phyloP scores from a whole-genome alignment of 1,140 invertebrate genomes.

The Meteorus sp. region DNA sequence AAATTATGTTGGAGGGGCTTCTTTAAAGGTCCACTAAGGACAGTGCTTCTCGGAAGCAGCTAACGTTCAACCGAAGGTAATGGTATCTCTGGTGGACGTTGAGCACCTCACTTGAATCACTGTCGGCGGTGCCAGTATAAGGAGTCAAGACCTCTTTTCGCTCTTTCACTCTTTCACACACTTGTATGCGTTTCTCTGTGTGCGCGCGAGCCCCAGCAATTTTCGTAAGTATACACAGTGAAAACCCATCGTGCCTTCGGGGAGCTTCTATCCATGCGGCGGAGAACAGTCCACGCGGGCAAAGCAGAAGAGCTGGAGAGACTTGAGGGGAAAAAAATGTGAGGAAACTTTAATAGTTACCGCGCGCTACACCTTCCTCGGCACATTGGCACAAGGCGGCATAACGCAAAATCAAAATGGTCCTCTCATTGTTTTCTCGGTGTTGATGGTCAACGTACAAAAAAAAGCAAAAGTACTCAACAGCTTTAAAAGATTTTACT shows the following conservation, averaged over 20 bases:
- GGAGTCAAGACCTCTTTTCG: slow-evolving; percentile 32
- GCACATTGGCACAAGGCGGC: slow-evolving; percentile 31
- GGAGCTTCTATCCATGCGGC: slow-evolving; percentile 24
- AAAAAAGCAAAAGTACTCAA: no score
- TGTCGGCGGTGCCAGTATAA: slow-evolving; percentile 47
- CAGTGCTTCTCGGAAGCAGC: slow-evolving; percentile 49
- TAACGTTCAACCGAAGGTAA: not conserved
- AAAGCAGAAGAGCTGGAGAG: slow-evolving; percentile 12
- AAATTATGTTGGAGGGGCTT: no score
- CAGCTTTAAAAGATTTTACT: no score
- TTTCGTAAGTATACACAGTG: slow-evolving; percentile 58
- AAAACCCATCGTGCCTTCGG: slow-evolving; percentile 36
- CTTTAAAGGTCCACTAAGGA: no score
- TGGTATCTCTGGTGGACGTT: slow-evolving; percentile 31
- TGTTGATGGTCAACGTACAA: no score
- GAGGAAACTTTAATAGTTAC: slow-evolving; percentile 20
- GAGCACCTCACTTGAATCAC: no score
- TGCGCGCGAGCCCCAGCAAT: slow-evolving; percentile 51
- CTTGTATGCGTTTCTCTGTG: not conserved
- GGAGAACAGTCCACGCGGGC: no score
- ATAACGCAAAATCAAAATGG: slow-evolving; percentile 21
- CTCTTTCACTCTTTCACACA: no score
- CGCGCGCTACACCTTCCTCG: not conserved
- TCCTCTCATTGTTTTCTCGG: no score
- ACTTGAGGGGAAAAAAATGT: slow-evolving; percentile 26